Evolutionary conservation across 2,797 vertebrate species (phyloP).

Genomic region (Brotula barbata): DNA sequence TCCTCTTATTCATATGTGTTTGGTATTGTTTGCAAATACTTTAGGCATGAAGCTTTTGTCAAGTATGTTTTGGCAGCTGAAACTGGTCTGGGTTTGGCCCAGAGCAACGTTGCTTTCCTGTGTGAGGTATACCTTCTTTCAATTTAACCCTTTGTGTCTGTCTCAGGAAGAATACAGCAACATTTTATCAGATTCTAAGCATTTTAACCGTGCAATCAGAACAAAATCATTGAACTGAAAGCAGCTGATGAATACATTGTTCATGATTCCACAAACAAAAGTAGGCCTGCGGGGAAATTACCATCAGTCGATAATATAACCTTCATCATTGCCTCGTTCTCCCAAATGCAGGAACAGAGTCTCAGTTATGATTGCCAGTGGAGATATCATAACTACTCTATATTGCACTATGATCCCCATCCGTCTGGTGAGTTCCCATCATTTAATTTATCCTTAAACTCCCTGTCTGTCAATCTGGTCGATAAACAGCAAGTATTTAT

Average conservation of each 20-base stretch:
- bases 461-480: slow-evolving; percentile 42
- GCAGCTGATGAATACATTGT: slow-evolving; percentile 26
- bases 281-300: slow-evolving; percentile 38
- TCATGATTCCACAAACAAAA: slow-evolving; percentile 28
- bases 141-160: background rate
- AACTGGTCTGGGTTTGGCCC: slow-evolving; percentile 89
- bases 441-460: slow-evolving; percentile 57
- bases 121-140: slow-evolving; percentile 79
- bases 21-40: slow-evolving; percentile 22
- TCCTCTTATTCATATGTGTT: slow-evolving; percentile 1
- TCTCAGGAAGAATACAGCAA: background rate
- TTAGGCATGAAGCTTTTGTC: slow-evolving; percentile 86
- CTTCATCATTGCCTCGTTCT: slow-evolving; percentile 42
- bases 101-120: slow-evolving; percentile 89
- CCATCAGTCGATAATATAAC: slow-evolving; percentile 40
- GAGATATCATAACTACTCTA: slow-evolving; percentile 92
- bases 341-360: slow-evolving; percentile 77
- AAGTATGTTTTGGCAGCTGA: slow-evolving; percentile 89
- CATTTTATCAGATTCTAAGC: slow-evolving; percentile 24
- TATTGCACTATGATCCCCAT: slow-evolving; percentile 85
- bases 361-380: slow-evolving; percentile 82
- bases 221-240: slow-evolving; percentile 24
- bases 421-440: slow-evolving; percentile 82
- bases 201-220: slow-evolving; percentile 12
- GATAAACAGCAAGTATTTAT: slow-evolving; percentile 61